These are phyloP conservation scores for Candoia aspera DNA, from an alignment of 2,113 vertebrate genomes.

Conservation along the genomic window DNA sequence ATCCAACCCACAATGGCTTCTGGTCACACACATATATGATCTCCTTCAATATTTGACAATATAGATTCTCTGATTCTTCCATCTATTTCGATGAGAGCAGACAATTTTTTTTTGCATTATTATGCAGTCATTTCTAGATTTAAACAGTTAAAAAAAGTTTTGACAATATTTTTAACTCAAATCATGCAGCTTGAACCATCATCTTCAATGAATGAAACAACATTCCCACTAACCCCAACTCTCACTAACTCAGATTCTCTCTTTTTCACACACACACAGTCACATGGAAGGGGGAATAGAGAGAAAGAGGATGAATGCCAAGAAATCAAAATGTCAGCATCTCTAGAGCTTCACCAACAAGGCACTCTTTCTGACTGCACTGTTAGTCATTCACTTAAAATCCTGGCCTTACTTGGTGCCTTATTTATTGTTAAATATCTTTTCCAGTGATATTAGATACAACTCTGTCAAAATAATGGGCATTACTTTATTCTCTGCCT, in stretches of 20 bases:
- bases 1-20: not conserved
- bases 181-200: slow-evolving; percentile 26
- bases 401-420: slow-evolving; percentile 3
- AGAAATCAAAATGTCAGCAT: not conserved
- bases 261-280: not conserved
- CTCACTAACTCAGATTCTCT: not conserved
- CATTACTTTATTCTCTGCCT: slow-evolving; percentile 39
- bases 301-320: slow-evolving; percentile 8
- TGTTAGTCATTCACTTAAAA: not conserved
- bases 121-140: slow-evolving; percentile 21
- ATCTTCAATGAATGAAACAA: slow-evolving; percentile 8
- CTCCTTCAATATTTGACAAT: not conserved
- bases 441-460: not conserved
- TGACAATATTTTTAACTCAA: slow-evolving; percentile 35
- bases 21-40: not conserved
- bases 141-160: slow-evolving; percentile 19
- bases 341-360: slow-evolving; percentile 1
- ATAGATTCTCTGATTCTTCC: not conserved
- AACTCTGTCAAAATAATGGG: slow-evolving; percentile 31
- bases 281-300: not conserved
- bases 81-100: not conserved
- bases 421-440: slow-evolving; percentile 41
- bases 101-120: not conserved
- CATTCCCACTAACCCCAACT: not conserved
- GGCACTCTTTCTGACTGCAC: not conserved